phyloP scores from a whole-genome alignment of 1,140 invertebrate genomes.

The Musca vetustissima region DNA sequence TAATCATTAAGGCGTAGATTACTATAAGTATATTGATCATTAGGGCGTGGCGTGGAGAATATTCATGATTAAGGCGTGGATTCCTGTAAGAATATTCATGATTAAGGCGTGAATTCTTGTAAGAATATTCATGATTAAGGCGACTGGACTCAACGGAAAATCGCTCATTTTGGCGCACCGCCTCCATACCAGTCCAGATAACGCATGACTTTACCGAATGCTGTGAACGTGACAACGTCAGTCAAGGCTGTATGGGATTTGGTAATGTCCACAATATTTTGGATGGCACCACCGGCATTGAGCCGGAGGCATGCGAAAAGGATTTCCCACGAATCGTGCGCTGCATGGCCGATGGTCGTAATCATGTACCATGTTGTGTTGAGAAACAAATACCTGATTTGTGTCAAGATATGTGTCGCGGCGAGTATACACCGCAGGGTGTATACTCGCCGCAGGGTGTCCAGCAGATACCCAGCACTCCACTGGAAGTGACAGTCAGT shows the following conservation, averaged over 20 bases:
- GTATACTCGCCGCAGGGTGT: conserved; percentile 80
- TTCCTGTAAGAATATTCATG: no score
- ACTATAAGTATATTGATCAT: no score
- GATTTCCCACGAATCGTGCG: conserved; percentile 76
- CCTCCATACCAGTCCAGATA: conserved; percentile 44
- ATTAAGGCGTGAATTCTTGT: no score
- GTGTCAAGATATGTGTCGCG: conserved; percentile 82
- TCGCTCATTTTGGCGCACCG: conserved; percentile 47
- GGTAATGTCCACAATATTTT: conserved; percentile 81
- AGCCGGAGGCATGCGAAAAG: conserved; percentile 75
- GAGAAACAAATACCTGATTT: conserved; percentile 78
- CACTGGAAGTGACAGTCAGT: conserved; percentile 69
- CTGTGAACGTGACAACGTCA: conserved; percentile 69
- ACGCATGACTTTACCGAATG: conserved; percentile 77
- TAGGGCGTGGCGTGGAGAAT: no score
- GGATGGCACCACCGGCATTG: conserved; percentile 74
- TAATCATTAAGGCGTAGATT: no score
- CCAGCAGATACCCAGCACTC: conserved; percentile 73
- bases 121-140: no score
- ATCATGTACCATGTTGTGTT: conserved; percentile 81
- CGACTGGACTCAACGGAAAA: conserved; percentile 55
- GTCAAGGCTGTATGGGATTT: conserved; percentile 70
- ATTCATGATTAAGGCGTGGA: no score
- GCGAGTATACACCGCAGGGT: conserved; percentile 79
- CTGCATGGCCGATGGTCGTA: conserved; percentile 75